Conservation (phyloP, 1,140 invertebrate genomes). For the Drosophila parabipectinata region DNA sequence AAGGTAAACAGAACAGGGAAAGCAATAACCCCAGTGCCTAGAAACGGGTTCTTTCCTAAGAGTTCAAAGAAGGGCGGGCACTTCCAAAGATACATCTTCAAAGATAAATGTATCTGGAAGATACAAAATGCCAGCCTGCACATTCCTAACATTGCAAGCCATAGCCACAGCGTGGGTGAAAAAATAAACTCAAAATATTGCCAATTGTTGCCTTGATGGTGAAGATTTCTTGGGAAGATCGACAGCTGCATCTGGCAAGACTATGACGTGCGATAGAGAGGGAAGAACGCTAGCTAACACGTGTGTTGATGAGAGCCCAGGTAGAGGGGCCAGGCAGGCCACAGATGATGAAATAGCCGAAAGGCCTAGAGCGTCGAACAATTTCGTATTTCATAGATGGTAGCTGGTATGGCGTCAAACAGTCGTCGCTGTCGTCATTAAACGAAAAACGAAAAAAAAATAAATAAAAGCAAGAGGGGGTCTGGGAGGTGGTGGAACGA, state of each 20-base stretch:
- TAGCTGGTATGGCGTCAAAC: slow-evolving; percentile 43
- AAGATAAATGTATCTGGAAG: no score
- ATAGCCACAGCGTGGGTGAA: no score
- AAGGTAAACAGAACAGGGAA: no score
- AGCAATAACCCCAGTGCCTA: slow-evolving; percentile 31
- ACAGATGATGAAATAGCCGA: slow-evolving; percentile 55
- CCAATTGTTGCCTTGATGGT: no score
- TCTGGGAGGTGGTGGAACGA: background rate
- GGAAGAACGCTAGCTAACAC: slow-evolving; percentile 21
- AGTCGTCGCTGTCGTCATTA: slow-evolving; percentile 49
- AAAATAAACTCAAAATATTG: no score
- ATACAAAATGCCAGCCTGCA: no score
- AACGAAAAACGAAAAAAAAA: slow-evolving; percentile 7
- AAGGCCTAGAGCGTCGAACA: slow-evolving; percentile 36
- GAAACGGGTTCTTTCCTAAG: slow-evolving; percentile 18
- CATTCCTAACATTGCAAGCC: no score
- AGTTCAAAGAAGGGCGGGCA: slow-evolving; percentile 32
- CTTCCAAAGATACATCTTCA: no score
- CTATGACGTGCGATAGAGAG: slow-evolving; percentile 5
- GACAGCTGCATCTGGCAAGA: slow-evolving; percentile 26
- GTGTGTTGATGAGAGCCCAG: slow-evolving; percentile 16
- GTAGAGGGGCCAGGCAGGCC: slow-evolving; percentile 13
- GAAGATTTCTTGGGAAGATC: slow-evolving; percentile 13
- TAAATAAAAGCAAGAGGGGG: background rate
- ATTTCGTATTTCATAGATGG: slow-evolving; percentile 10